Percentiles rank a stretch among this genome's conserved stretches.
phyloP scores from a whole-genome alignment of 2,888 invertebrate genomes.

The Drosophila subquinaria region DNA sequence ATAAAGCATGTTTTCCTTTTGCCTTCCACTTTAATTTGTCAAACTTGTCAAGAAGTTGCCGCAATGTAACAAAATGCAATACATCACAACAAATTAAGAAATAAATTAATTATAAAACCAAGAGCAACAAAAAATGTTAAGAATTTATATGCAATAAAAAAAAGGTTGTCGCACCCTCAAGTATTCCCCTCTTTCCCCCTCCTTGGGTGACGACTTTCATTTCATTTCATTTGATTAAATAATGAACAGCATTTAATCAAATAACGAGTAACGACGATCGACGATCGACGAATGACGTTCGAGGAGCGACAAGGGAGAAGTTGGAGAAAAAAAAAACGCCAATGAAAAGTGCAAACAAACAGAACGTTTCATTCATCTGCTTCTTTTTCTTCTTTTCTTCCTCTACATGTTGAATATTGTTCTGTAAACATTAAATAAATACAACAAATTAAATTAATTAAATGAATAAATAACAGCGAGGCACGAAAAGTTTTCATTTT shows the following conservation, averaged over 20 bases:
- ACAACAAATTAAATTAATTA: slow-evolving; percentile 68
- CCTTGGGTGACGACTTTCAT: slow-evolving; percentile 30
- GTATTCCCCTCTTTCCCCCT: not conserved
- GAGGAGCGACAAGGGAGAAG: slow-evolving; percentile 1
- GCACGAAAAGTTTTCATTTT: slow-evolving; percentile 15
- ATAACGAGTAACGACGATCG: slow-evolving; percentile 33
- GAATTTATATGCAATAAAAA: slow-evolving; percentile 14
- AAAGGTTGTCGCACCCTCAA: slow-evolving; percentile 48
- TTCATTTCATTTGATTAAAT: slow-evolving; percentile 71
- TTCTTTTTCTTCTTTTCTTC: not conserved
- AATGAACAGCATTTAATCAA: slow-evolving; percentile 74
- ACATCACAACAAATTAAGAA: slow-evolving; percentile 18
- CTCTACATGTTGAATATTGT: slow-evolving; percentile 18
- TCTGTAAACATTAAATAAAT: slow-evolving; percentile 32
- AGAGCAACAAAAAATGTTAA: slow-evolving; percentile 2
- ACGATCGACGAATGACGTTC: slow-evolving; percentile 10
- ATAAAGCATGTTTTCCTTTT: not conserved
- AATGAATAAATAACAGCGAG: slow-evolving; percentile 62
- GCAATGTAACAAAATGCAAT: slow-evolving; percentile 20
- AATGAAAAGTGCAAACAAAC: slow-evolving; percentile 63
- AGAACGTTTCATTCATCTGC: slow-evolving; percentile 36
- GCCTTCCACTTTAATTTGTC: slow-evolving; percentile 43
- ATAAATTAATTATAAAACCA: slow-evolving; percentile 8
- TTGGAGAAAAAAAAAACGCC: slow-evolving; percentile 1
- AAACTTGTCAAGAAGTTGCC: slow-evolving; percentile 45